A percentile compares a stretch with the other conserved stretches of the same genome.
These are phyloP conservation scores for Zelostemma sp. DNA, from an alignment of 1,140 invertebrate species.

Conservation along the genomic window DNA sequence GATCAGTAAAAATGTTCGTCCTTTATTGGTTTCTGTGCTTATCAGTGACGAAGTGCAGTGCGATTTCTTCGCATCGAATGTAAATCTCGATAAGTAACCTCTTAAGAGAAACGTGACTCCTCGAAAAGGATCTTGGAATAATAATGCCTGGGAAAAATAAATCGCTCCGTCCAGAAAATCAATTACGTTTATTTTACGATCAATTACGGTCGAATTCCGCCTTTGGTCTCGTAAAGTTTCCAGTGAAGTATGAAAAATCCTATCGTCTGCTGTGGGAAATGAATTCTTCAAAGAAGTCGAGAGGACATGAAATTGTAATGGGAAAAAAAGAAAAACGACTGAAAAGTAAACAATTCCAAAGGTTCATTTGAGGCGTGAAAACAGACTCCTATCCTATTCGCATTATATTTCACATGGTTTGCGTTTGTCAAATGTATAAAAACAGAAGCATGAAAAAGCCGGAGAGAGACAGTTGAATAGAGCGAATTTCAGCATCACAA, in stretches of 20 bases:
- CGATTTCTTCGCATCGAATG: constrained; percentile 47
- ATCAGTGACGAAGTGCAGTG: constrained; percentile 42
- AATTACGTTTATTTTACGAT: constrained; percentile 24
- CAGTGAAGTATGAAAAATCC: neutral
- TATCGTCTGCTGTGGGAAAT: neutral
- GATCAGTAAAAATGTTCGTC: constrained; percentile 35
- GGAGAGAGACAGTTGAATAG: neutral
- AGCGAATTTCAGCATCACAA: neutral
- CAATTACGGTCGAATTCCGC: constrained; percentile 13
- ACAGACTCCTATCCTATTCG: no score
- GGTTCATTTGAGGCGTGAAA: neutral
- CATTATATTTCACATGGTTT: no score
- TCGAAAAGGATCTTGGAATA: constrained; percentile 31
- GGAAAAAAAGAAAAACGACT: neutral
- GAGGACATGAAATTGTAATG: no score
- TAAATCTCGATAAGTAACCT: constrained; percentile 38
- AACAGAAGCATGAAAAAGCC: neutral
- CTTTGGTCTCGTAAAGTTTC: constrained; percentile 3
- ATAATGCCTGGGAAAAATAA: constrained; percentile 35
- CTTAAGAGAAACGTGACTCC: constrained; percentile 42
- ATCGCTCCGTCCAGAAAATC: constrained; percentile 25
- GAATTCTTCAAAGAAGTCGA: neutral
- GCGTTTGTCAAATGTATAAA: neutral
- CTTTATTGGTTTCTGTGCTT: constrained; percentile 42
- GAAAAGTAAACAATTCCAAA: neutral